Evolutionary conservation across 1,140 invertebrate genomes (phyloP).

Genomic region (Drosophila bocki): DNA sequence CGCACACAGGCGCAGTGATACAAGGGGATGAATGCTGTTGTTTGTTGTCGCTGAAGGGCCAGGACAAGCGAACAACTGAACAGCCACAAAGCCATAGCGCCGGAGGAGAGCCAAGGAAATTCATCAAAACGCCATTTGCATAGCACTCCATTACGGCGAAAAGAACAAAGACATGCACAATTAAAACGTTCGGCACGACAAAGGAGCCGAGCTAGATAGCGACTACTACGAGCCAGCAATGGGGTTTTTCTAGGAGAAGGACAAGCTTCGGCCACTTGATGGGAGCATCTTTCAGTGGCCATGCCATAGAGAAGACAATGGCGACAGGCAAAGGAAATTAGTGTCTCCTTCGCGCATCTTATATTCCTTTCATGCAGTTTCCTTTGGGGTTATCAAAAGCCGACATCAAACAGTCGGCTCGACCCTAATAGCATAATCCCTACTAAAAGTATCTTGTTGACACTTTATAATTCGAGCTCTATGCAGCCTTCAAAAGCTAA

Average conservation of each 20-base stretch:
- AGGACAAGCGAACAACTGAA: slow-evolving; percentile 44
- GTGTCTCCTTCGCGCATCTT: slow-evolving; percentile 52
- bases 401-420: slow-evolving; percentile 64
- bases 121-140: slow-evolving; percentile 84
- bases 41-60: slow-evolving; percentile 32
- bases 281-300: slow-evolving; percentile 24
- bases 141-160: slow-evolving; percentile 82
- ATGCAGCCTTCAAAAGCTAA: not conserved
- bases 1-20: slow-evolving; percentile 37
- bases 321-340: slow-evolving; percentile 37
- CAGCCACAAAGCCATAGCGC: slow-evolving; percentile 50
- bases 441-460: slow-evolving; percentile 7
- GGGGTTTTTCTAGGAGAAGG: slow-evolving; percentile 30
- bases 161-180: slow-evolving; percentile 81
- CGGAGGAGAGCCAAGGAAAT: slow-evolving; percentile 73
- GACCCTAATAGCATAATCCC: slow-evolving; percentile 28
- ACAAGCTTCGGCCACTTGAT: slow-evolving; percentile 62
- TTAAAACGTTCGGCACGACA: slow-evolving; percentile 71
- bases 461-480: not conserved
- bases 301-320: slow-evolving; percentile 12
- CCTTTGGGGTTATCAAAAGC: slow-evolving; percentile 21
- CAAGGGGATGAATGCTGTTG: slow-evolving; percentile 73
- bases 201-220: slow-evolving; percentile 35
- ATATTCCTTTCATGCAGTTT: not conserved
- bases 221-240: slow-evolving; percentile 15